A percentile compares a stretch with the other conserved stretches of the same genome.
These are phyloP conservation scores for Nannoperca obscura DNA, from an alignment of 2,797 vertebrate genomes.

Conservation along the genomic window DNA sequence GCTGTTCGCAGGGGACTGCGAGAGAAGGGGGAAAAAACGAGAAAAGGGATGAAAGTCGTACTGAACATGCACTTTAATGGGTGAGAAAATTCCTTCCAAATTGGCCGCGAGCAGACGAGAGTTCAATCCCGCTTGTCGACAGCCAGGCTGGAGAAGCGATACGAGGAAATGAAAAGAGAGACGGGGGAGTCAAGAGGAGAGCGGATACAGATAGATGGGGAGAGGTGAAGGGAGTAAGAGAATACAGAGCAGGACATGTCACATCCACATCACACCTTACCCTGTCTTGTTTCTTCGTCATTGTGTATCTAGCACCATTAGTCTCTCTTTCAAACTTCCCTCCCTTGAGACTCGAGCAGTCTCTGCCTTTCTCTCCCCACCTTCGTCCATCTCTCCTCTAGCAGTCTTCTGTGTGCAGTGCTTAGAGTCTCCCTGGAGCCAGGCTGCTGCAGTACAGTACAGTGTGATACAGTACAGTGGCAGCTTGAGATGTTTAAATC, in stretches of 20 bases:
- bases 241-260: constrained; percentile 27
- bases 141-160: constrained; percentile 49
- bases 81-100: constrained; percentile 72
- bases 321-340: constrained; percentile 25
- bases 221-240: constrained; percentile 35
- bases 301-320: background rate
- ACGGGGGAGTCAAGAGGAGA: constrained; percentile 33
- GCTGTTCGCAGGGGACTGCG: constrained; percentile 28
- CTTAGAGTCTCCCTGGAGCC: constrained; percentile 53
- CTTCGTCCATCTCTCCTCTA: constrained; percentile 36
- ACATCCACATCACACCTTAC: constrained; percentile 21
- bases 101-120: constrained; percentile 57
- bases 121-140: constrained; percentile 44
- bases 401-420: constrained; percentile 23
- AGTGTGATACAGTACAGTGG: constrained; percentile 39
- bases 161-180: constrained; percentile 55
- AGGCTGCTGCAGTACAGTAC: constrained; percentile 46
- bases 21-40: constrained; percentile 28
- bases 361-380: constrained; percentile 14
- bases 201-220: constrained; percentile 22
- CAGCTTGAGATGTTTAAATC: constrained; percentile 58
- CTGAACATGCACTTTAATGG: constrained; percentile 72
- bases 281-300: constrained; percentile 30
- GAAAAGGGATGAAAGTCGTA: constrained; percentile 61
- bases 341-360: constrained; percentile 30